These are phyloP conservation scores for Phoebastria nigripes DNA, from an alignment of 2,797 vertebrate genomes.

Conservation along the genomic window DNA sequence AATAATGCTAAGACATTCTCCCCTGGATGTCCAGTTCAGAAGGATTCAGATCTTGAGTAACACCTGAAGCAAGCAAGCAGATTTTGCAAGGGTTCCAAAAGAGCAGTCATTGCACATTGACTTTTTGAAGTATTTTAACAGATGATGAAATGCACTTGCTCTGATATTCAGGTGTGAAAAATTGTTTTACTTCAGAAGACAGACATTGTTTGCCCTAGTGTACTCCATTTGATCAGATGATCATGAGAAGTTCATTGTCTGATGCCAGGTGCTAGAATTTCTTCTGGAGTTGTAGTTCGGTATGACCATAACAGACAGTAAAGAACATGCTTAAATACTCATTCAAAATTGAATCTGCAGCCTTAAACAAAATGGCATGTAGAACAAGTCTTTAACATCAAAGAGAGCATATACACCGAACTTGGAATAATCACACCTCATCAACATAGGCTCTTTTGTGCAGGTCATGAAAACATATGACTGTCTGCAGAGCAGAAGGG, in stretches of 20 bases:
- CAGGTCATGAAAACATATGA: not conserved
- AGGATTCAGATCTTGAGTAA: not conserved
- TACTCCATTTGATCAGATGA: not conserved
- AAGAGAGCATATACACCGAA: not conserved
- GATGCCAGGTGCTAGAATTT: not conserved
- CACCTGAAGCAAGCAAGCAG: not conserved
- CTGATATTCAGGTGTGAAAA: not conserved
- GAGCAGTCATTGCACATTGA: not conserved
- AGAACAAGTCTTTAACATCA: not conserved
- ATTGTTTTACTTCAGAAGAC: not conserved
- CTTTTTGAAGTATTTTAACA: not conserved
- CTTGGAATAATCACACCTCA: not conserved
- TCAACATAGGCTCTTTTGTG: not conserved
- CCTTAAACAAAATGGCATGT: not conserved
- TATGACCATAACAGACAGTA: not conserved
- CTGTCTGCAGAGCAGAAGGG: not conserved
- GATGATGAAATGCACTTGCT: not conserved
- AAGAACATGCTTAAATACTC: not conserved
- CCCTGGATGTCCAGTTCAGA: not conserved
- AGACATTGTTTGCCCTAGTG: not conserved
- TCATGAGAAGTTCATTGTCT: not conserved
- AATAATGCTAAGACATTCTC: not conserved
- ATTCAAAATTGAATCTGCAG: not conserved
- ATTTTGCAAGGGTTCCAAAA: not conserved
- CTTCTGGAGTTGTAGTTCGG: not conserved